Evolutionary conservation across 1,140 invertebrate genomes (phyloP).

Genomic region (Drosophila navojoa): DNA sequence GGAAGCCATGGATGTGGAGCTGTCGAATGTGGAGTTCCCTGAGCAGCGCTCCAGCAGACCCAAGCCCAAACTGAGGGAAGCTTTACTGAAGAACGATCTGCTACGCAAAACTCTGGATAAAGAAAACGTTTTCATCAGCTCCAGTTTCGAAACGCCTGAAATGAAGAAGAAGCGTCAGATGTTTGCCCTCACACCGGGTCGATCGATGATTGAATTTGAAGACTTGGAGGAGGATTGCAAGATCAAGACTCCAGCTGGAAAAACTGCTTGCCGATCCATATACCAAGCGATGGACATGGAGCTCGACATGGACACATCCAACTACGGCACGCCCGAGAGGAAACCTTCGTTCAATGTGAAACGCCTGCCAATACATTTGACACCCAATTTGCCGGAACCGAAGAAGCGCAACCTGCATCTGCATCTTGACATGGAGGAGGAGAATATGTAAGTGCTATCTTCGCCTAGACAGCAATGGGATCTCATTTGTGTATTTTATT

Average conservation of each 20-base stretch:
- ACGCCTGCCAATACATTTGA: constrained; percentile 46
- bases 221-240: constrained; percentile 45
- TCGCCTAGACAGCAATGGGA: background rate
- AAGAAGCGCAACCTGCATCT: constrained; percentile 47
- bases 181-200: constrained; percentile 39
- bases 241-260: background rate
- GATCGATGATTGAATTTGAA: constrained; percentile 58
- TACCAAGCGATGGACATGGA: constrained; percentile 23
- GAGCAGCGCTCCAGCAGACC: background rate
- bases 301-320: constrained; percentile 12
- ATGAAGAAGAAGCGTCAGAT: constrained; percentile 8
- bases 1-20: constrained; percentile 12
- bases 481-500: background rate
- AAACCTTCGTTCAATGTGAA: constrained; percentile 24
- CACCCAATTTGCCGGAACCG: constrained; percentile 60
- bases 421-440: constrained; percentile 1
- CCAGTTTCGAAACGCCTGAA: constrained; percentile 26
- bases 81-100: background rate
- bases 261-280: constrained; percentile 2
- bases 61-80: background rate
- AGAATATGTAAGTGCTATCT: constrained; percentile 1
- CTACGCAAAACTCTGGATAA: background rate
- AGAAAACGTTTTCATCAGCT: background rate
- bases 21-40: background rate
- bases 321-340: constrained; percentile 30